Evolutionary conservation across 2,113 vertebrate genomes (phyloP), one percentile per base, ranked within the genome.

Genomic region (Barnardius zonarius): DNA sequence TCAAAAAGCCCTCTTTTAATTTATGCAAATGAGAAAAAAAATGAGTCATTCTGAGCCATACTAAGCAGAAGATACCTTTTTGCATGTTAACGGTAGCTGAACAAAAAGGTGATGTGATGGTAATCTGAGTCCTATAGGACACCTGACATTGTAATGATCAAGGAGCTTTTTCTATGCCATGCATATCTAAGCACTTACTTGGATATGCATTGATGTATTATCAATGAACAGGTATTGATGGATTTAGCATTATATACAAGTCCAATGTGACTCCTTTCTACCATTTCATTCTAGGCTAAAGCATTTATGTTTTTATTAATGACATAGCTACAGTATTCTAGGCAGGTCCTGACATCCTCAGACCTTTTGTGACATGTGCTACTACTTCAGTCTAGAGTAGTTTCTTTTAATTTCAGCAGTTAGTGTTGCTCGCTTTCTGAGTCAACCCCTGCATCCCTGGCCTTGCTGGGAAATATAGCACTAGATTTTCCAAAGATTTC

Each of bases 1-100:
- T 4, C 3, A 57, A 70, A 61, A 3, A 24, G 2, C 0, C 1
- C 10, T 59, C 10, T 55, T 73, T 35, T 20, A 13, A 31, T 35
- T 64, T 66, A 49, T 24, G n/a, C 73, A 80, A 87, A 61, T 61
- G 55, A 61, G 25, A 30, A 48, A 48, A 22, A 15, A 15, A 5
- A 39, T 16, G 8, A 30, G 43, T 41, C 22, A 23, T 48, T 79
- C 24, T 57, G 37, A 17, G 8, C 5, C 16, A 17, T 6, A 19
- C 28, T 39, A 54, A 73, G 33, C 13, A 77, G 16, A 52, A 55
- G 15, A 43, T n/a, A 14, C 46, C 59, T 0, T 82, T 85, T 86
- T 82, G 17, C 13, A 9, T 0, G 0, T 54, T 25, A 27, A 23
- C 33, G 30, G 17, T 14, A 51, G n/a, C 44, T 80, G 68, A 90